Base-by-base conservation (phyloP, 1,140 invertebrate species). In the Zaprionus taronus region DNA sequence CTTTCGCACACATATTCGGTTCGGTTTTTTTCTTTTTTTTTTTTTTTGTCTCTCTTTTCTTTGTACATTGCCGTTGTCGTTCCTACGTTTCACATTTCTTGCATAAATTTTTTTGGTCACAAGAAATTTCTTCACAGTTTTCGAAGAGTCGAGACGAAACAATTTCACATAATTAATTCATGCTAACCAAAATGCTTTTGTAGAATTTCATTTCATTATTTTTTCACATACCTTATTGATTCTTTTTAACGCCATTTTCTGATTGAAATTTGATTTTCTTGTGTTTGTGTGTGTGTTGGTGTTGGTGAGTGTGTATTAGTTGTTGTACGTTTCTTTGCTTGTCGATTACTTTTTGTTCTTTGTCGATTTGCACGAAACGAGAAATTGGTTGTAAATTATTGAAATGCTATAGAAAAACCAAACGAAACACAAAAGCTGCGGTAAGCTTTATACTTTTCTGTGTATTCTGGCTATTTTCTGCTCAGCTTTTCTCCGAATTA, bases 161-260 rank as follows among this genome's bases (percentile, higher is more conserved):
- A 41, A 70, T 58, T 80, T 68, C 69, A 57, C 56, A 72, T 64
- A 49, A 55, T 31, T 66, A 75, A 76, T 70, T 44, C 58, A 64
- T 67, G 57, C 57, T 56, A 53, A 66, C 44, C 34, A 61, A 69
- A 67, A 72, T 73, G 56, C 24, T 61, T 72, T 67, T 73, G 28
- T 74, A 57, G 38, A 82, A 77, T 77, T 74, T 72, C 26, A 77
- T 78, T 73, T 72, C 26, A 66, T 73, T 81, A 69, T 66, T 86
- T 83, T 79, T 92, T 85, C 92, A 96, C 96, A 93, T 96, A 97
- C 97, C 96, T 98, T 98, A 96, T 98, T 98, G 95, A 98, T 98
- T 96, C 97, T 95, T 96, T 98, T 98, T 95, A 98, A 96, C 95
- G 97, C 97, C 97, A 98, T 98, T 96, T 92, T 91, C 83, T 91